A percentile compares a stretch with the other conserved stretches of the same genome.
These are phyloP conservation scores for Phaonia tiefii DNA, from an alignment of 2,888 invertebrate genomes.

Conservation along the genomic window DNA sequence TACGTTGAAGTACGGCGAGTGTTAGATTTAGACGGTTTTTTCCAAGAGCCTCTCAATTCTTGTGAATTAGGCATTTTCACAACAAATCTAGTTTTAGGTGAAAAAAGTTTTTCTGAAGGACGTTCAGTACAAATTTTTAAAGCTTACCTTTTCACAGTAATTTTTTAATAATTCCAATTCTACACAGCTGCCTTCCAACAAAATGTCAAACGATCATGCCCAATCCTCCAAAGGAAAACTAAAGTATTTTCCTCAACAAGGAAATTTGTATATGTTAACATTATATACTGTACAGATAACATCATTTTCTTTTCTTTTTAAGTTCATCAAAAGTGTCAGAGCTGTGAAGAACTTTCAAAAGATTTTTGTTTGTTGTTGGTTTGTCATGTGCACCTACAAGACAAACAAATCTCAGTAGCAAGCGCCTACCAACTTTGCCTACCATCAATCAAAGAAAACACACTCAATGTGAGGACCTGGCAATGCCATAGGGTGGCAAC, in stretches of 20 bases:
- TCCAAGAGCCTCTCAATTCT: constrained; percentile 39
- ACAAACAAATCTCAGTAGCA: too few relatives aligned
- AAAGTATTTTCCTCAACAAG: constrained; percentile 44
- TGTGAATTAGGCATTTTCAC: constrained; percentile 34
- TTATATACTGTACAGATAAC: constrained; percentile 25
- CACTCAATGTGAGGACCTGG: too few relatives aligned
- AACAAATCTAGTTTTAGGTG: constrained; percentile 36
- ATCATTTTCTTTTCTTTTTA: constrained; percentile 29
- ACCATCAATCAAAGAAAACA: too few relatives aligned
- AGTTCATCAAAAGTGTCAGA: constrained; percentile 35
- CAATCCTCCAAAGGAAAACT: constrained; percentile 35
- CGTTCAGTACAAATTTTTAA: constrained; percentile 44
- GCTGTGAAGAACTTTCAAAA: constrained; percentile 31
- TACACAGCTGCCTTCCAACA: constrained; percentile 44
- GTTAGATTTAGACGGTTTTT: constrained; percentile 2
- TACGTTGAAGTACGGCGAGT: constrained; percentile 5
- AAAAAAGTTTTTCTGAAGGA: constrained; percentile 33
- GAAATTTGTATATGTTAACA: constrained; percentile 21
- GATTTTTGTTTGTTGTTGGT: too few relatives aligned
- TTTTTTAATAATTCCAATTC: constrained; percentile 51
- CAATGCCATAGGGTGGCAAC: too few relatives aligned
- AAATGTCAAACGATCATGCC: constrained; percentile 34
- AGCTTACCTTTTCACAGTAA: constrained; percentile 33
- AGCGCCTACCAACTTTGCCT: too few relatives aligned
- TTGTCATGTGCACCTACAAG: too few relatives aligned